phyloP scores from a whole-genome alignment of 2,113 vertebrate species.

The Pollachius pollachius region DNA sequence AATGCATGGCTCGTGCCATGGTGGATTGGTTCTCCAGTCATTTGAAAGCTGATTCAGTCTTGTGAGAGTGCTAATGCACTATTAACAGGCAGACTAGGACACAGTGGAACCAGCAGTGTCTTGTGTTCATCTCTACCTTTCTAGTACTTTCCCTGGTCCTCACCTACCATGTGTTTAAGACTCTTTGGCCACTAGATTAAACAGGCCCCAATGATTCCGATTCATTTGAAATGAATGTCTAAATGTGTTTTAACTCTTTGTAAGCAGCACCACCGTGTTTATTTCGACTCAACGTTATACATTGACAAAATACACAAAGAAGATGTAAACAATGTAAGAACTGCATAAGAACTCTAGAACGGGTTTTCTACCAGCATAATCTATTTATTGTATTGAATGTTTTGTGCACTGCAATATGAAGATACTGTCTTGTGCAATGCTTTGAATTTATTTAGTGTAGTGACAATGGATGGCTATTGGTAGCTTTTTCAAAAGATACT shows the following conservation, averaged over 20 bases:
- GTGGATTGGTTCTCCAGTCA: background rate
- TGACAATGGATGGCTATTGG: slow-evolving; percentile 33
- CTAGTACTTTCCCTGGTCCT: background rate
- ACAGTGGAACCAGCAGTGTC: slow-evolving; percentile 42
- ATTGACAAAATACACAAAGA: too few relatives aligned
- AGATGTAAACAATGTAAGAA: too few relatives aligned
- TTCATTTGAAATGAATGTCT: slow-evolving; percentile 52
- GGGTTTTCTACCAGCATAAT: slow-evolving; percentile 38
- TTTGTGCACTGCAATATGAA: slow-evolving; percentile 57
- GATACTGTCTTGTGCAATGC: slow-evolving; percentile 58
- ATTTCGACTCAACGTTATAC: slow-evolving; percentile 21
- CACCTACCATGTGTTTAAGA: too few relatives aligned
- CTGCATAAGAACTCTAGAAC: slow-evolving; percentile 9
- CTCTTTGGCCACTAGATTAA: too few relatives aligned
- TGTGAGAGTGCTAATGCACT: too few relatives aligned
- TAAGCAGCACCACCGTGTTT: slow-evolving; percentile 33
- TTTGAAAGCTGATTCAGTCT: background rate
- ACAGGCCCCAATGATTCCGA: slow-evolving; percentile 6
- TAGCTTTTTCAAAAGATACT: slow-evolving; percentile 29
- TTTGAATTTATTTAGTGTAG: slow-evolving; percentile 34
- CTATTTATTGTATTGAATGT: slow-evolving; percentile 57
- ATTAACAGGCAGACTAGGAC: slow-evolving; percentile 11
- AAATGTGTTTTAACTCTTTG: slow-evolving; percentile 41
- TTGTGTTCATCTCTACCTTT: slow-evolving; percentile 30
- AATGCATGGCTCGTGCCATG: slow-evolving; percentile 43